phyloP scores from a whole-genome alignment of 2,113 vertebrate species.

The Struthidea cinerea region DNA sequence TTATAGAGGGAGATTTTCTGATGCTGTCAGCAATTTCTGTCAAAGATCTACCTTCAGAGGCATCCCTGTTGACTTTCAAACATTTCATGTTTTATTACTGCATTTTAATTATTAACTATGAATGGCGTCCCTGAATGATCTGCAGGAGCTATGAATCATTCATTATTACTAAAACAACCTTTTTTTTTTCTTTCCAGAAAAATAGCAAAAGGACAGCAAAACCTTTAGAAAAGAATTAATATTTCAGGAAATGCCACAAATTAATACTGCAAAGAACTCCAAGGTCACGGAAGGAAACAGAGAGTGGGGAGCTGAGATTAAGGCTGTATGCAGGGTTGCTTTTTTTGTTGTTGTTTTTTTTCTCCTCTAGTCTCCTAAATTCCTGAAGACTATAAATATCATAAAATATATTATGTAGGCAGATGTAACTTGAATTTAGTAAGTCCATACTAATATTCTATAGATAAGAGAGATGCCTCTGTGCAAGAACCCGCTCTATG shows the following conservation, averaged over 20 bases:
- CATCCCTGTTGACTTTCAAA: neutral
- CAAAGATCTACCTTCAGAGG: neutral
- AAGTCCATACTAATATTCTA: neutral
- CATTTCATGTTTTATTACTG: constrained; percentile 18
- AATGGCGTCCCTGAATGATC: neutral
- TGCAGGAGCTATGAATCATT: constrained; percentile 27
- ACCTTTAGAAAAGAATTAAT: neutral
- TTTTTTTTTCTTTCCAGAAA: neutral
- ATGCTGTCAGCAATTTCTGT: neutral
- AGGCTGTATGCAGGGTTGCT: neutral
- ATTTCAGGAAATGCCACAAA: neutral
- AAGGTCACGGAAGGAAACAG: neutral
- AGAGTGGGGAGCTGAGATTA: neutral
- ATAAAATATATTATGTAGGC: neutral
- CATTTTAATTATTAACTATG: constrained; percentile 36
- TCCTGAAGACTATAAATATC: neutral
- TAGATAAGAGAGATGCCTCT: neutral
- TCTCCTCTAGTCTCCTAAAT: neutral
- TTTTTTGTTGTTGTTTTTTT: neutral
- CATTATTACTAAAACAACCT: neutral
- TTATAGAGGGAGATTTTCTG: neutral
- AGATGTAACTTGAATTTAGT: neutral
- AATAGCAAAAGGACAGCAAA: neutral
- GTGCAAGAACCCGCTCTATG: neutral
- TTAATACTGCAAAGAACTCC: neutral